phyloP scores from a whole-genome alignment of 2,888 invertebrate species.

The Xiphydria camelus region DNA sequence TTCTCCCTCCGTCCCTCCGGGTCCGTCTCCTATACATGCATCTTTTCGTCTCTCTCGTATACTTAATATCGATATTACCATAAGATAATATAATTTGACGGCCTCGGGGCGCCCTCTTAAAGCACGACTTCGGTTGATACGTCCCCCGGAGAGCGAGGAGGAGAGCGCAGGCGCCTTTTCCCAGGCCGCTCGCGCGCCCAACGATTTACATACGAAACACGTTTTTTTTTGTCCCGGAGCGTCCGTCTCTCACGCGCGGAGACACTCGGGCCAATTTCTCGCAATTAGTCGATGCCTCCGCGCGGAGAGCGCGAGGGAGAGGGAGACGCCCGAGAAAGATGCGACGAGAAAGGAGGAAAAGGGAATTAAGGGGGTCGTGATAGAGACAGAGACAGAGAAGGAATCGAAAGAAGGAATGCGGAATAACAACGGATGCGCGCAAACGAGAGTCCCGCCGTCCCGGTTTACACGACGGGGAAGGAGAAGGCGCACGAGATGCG shows the following conservation, averaged over 20 bases:
- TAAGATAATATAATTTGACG: conserved; percentile 37
- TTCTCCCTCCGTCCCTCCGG: conserved; percentile 3
- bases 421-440: too few relatives aligned
- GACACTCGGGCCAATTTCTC: conserved; percentile 33
- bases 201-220: conserved; percentile 39
- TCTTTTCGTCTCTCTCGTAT: too few relatives aligned
- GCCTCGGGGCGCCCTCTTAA: conserved; percentile 27
- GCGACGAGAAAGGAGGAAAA: too few relatives aligned
- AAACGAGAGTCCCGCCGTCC: too few relatives aligned
- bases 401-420: too few relatives aligned
- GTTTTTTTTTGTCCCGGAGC: conserved; percentile 24
- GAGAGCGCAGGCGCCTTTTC: conserved; percentile 12
- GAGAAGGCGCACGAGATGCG: too few relatives aligned
- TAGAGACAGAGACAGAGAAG: too few relatives aligned
- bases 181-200: conserved; percentile 15
- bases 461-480: too few relatives aligned
- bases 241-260: conserved; percentile 16
- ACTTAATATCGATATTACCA: conserved; percentile 31
- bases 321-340: too few relatives aligned
- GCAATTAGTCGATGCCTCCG: conserved; percentile 25
- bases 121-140: conserved; percentile 12
- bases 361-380: too few relatives aligned
- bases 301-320: too few relatives aligned
- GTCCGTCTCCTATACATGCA: conserved; percentile 7
- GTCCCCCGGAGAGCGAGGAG: too few relatives aligned